These are phyloP conservation scores for Callipepla californica DNA, from an alignment of 2,113 vertebrate genomes.

Conservation along the genomic window DNA sequence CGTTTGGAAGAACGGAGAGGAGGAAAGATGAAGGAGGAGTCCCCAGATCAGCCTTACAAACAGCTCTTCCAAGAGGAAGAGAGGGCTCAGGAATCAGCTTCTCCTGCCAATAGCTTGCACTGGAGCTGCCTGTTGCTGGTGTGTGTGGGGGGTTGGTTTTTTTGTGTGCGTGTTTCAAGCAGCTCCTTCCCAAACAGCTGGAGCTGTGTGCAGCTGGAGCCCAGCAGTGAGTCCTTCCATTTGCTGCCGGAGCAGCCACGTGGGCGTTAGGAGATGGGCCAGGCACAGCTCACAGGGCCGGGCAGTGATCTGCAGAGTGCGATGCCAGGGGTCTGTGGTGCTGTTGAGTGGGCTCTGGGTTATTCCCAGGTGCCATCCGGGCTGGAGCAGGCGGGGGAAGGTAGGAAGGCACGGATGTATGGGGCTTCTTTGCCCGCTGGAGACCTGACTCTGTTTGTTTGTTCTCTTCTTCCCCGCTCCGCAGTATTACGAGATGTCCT, in stretches of 20 bases:
- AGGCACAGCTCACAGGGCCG: not conserved
- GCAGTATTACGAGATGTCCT: constrained; percentile 98
- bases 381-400: not conserved
- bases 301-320: not conserved
- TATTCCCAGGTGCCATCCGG: rapidly evolving
- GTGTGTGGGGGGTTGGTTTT: not conserved
- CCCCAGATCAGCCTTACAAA: not conserved
- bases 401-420: not conserved
- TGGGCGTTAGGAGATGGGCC: not conserved
- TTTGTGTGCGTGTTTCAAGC: not conserved
- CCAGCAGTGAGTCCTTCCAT: constrained; percentile 6
- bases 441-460: not conserved
- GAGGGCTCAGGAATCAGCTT: constrained; percentile 11
- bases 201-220: constrained; percentile 29
- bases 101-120: not conserved
- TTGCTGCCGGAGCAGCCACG: not conserved
- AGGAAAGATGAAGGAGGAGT: not conserved
- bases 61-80: not conserved
- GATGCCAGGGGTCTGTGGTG: not conserved
- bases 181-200: constrained; percentile 5
- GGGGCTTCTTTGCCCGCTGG: not conserved
- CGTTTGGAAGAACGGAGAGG: not conserved
- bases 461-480: not conserved
- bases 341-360: not conserved
- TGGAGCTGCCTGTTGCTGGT: constrained; percentile 22